phyloP scores from a whole-genome alignment of 2,888 invertebrate species.

The Corbicula japonica region DNA sequence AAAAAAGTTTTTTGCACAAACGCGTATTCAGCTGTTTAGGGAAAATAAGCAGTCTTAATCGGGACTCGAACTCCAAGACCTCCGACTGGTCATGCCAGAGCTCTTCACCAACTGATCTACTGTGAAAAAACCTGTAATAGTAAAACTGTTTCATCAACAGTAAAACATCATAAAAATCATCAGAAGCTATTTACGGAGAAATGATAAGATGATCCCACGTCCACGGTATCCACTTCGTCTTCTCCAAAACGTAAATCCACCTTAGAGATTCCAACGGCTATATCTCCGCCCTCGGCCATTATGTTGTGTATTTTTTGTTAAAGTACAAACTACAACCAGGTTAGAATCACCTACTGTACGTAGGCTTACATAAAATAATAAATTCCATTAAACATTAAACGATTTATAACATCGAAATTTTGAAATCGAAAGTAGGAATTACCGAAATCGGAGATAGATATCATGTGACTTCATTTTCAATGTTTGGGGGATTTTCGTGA shows the following conservation, averaged over 20 bases:
- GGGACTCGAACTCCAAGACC: too few species aligned
- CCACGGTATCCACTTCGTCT: constrained; percentile 8
- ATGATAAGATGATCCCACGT: background rate
- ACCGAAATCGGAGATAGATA: background rate
- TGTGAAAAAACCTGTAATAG: background rate
- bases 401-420: too few species aligned
- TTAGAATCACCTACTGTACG: too few species aligned
- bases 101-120: too few species aligned
- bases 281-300: too few species aligned
- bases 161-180: background rate
- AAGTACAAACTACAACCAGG: too few species aligned
- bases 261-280: too few species aligned
- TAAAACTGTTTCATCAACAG: background rate
- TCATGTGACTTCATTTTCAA: background rate
- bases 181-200: background rate
- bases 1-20: background rate
- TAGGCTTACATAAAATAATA: too few species aligned
- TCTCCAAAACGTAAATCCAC: constrained; percentile 2
- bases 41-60: background rate
- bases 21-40: background rate
- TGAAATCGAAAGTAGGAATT: background rate
- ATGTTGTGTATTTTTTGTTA: too few species aligned
- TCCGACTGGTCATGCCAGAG: too few species aligned
- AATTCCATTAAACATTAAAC: too few species aligned
- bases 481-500: background rate